Conservation (phyloP, 2,797 vertebrate genomes). For the Hypotaenidia philippensis region DNA sequence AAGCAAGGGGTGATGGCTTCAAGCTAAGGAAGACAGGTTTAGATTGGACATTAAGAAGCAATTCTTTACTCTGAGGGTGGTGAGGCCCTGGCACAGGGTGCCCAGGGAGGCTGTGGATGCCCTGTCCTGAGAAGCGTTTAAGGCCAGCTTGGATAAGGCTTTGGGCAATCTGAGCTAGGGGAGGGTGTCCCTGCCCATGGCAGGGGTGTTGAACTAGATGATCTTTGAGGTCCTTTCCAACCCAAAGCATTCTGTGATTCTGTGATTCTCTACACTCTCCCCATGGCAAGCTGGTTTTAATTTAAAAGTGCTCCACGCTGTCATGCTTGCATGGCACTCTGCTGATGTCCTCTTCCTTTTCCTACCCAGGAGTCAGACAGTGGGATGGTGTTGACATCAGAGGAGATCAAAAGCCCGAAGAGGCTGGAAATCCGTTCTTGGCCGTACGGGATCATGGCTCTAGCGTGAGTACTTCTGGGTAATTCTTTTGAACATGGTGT, state of each 20-base stretch:
- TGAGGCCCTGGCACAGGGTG: too few species aligned
- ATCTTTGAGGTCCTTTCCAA: too few species aligned
- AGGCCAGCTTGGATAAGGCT: too few species aligned
- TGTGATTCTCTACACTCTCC: not conserved
- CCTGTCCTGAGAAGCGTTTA: too few species aligned
- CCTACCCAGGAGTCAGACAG: constrained; percentile 88
- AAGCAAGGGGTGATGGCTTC: not conserved
- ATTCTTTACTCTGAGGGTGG: too few species aligned
- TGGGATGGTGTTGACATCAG: constrained; percentile 89
- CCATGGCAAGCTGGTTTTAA: not conserved
- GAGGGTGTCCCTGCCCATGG: too few species aligned
- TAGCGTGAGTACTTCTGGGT: constrained; percentile 85
- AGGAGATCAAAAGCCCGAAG: constrained; percentile 89
- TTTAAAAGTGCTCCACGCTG: not conserved
- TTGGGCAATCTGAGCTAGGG: too few species aligned
- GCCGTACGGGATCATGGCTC: constrained; percentile 91
- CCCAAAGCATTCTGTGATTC: too few species aligned
- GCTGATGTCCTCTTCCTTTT: not conserved
- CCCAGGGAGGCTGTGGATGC: too few species aligned
- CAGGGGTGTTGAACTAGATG: too few species aligned
- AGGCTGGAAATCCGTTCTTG: constrained; percentile 86
- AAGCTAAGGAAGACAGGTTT: too few species aligned
- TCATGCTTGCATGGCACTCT: not conserved
- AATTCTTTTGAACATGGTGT: not conserved
- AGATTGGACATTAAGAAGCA: too few species aligned